Evolutionary conservation across 2,797 vertebrate species (phyloP), one percentile per base, ranked within the genome.

Genomic region (Characodon lateralis): DNA sequence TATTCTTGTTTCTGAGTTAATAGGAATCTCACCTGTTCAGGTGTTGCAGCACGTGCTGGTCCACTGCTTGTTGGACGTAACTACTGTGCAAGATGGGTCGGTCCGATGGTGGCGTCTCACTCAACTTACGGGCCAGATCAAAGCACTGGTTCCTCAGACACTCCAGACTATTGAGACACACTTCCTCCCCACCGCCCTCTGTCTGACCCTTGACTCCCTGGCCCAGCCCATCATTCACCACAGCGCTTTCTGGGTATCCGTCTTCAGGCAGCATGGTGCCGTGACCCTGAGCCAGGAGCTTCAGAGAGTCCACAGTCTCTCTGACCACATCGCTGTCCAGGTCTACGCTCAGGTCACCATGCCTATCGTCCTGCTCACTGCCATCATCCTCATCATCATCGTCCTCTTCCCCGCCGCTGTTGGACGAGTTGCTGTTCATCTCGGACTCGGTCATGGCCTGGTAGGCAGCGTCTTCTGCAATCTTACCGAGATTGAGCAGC

Each of bases 71-170:
- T 0, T 89, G 89, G 6, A 81, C 83, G 0, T 90, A 92, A 20
- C n/a, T 39, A 56, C 53, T 55, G 39, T 58, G 53, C 20, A 72
- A 53, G 73, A 24, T 70, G 4, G 74, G 80, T 0, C 94, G 93
- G 59, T 96, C 97, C 2, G 93, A 93, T 0, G 96, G 93, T 87
- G 94, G 96, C 5, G 96, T 96, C 94, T 99, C 97, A 31, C 96
- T 98, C 82, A 99, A 97, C 89, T 98, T 99, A 73, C 97, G 94
- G 75, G 98, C 97, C 94, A 99, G 95, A 89, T 99, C 98, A 74
- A 98, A 99, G 95, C 98, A 99, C 89, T 99, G 98, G 92, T 97
- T 99, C 77, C 98, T 94, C 92, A 99, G 94, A 90, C 98, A 99
- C 93, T 99, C 98, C 94, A 99, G 95, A 86, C 98, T 99, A 94